Evolutionary conservation across 2,888 invertebrate genomes (phyloP), one percentile per base, ranked within the genome.

Genomic region (Pogonocherus hispidulus): DNA sequence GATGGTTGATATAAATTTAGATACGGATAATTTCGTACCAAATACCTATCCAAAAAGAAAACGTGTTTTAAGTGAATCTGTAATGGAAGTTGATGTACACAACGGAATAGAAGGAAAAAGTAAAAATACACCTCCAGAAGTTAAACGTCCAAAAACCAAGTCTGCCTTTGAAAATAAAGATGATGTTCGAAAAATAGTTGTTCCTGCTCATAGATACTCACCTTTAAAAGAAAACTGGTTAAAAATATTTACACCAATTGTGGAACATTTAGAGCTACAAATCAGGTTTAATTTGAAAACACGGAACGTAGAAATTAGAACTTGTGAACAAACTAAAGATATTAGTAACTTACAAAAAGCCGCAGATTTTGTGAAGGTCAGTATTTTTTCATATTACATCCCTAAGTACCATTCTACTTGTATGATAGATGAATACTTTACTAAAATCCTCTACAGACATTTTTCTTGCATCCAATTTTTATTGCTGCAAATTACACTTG

Each of bases 221-320:
- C 97, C 99, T 0, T 86, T 99, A 6, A 98, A 98, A 87, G 95
- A 98, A 81, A 95, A 94, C 81, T 99, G 99, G 99, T 88, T 96
- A 85, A 96, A 98, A 86, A 96, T 99, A 76, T 97, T 97, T 82
- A 94, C 95, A 54, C 98, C 99, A 0, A 90, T 99, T 32, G 98
- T 99, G 0, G 97, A 99, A 82, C 95, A 99, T 82, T 88, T 99
- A 69, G 90, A 97, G 72, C 86, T 99, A 18, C 97, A 99, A 88
- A 93, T 97, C 62, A 90, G 99, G 67, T 99, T 97, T 83, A 99
- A 99, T 85, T 89, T 97, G 63, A 96, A 94, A 86, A 91, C 94
- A 0, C 89, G 95, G 73, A 94, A 96, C 85, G 96, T 98, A 0
- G 97, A 98, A 87, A 92, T 98, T 56, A 90, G 94, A 79, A 86